Evolutionary conservation across 2,113 vertebrate species (phyloP).

Genomic region (Zosterops japonicus): DNA sequence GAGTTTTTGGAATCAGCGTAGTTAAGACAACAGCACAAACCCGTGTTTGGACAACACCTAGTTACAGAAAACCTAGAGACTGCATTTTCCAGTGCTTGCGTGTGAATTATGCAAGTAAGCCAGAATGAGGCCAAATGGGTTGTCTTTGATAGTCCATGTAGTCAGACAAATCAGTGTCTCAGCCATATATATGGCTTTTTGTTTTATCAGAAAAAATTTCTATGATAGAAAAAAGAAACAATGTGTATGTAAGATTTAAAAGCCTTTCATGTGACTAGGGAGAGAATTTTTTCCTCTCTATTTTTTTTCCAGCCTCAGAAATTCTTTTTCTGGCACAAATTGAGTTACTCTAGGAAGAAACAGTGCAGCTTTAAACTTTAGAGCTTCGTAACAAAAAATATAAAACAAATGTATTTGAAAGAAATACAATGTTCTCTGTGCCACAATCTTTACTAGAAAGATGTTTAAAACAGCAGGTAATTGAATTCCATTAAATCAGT

Average conservation of each 20-base stretch:
- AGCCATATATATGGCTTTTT: not conserved
- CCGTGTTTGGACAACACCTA: not conserved
- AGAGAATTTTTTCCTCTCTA: not conserved
- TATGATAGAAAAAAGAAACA: not conserved
- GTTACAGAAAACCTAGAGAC: conserved; percentile 17
- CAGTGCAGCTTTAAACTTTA: not conserved
- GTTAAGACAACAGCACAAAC: conserved; percentile 3
- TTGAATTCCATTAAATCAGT: not conserved
- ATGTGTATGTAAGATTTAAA: not conserved
- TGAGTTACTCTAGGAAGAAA: not conserved
- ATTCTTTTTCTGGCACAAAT: not conserved
- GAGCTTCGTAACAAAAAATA: not conserved
- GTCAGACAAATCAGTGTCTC: not conserved
- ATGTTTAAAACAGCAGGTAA: not conserved
- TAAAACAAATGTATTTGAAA: not conserved
- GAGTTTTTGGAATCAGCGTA: not conserved
- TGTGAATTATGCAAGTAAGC: not conserved
- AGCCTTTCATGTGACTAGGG: not conserved
- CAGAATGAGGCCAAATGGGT: not conserved
- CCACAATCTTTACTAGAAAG: not conserved
- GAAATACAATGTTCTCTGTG: not conserved
- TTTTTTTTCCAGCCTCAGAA: not conserved
- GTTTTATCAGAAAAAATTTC: not conserved
- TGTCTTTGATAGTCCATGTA: not conserved
- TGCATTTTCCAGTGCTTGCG: not conserved